Percentiles rank a stretch among this genome's conserved stretches.
phyloP scores from a whole-genome alignment of 2,888 invertebrate species.

The Agrochola lota region DNA sequence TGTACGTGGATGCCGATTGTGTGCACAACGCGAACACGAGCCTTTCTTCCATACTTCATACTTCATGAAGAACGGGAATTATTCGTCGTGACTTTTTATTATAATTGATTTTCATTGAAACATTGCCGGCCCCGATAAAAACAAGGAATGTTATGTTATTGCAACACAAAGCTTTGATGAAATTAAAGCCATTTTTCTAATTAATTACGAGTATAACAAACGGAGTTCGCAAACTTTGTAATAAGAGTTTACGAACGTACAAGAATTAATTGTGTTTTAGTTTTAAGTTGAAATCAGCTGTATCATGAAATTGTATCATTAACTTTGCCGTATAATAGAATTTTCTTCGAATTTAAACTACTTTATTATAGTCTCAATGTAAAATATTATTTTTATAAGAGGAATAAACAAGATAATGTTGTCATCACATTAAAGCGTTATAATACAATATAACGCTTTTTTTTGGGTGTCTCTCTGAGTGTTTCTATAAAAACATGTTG shows the following conservation, averaged over 20 bases:
- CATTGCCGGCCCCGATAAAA: background rate
- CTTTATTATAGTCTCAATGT: background rate
- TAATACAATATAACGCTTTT: too few relatives aligned
- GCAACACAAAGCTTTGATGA: constrained; percentile 19
- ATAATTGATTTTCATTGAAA: constrained; percentile 35
- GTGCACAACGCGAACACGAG: background rate
- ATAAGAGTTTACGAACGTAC: too few relatives aligned
- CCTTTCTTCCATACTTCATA: background rate
- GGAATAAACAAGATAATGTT: background rate
- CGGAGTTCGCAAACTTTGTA: background rate
- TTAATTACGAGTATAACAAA: constrained; percentile 16
- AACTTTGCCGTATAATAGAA: too few relatives aligned
- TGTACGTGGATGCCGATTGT: constrained; percentile 2
- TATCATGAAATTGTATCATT: too few relatives aligned
- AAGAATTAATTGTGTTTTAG: too few relatives aligned
- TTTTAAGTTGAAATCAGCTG: too few relatives aligned
- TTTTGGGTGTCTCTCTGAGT: background rate
- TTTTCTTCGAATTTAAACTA: too few relatives aligned
- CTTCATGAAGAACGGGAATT: background rate
- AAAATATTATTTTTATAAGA: too few relatives aligned
- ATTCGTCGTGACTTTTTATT: constrained; percentile 20
- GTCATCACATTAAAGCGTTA: background rate
- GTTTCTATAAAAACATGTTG: background rate
- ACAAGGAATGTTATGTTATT: constrained; percentile 6
- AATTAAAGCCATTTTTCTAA: constrained; percentile 20